These are phyloP conservation scores for Phoeniculus purpureus DNA, from an alignment of 2,797 vertebrate genomes.

Conservation along the genomic window DNA sequence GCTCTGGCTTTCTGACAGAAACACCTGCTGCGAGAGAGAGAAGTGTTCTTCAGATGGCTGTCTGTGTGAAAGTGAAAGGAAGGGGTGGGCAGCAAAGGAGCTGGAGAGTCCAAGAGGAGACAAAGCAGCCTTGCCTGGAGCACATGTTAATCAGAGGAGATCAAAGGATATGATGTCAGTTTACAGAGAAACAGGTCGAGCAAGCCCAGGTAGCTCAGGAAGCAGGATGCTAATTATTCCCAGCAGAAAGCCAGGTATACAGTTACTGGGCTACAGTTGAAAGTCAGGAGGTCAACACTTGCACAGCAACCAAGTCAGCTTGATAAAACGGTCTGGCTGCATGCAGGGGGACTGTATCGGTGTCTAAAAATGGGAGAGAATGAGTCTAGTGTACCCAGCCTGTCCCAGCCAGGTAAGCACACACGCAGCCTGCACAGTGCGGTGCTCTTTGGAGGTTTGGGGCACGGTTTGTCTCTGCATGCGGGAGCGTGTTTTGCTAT, in stretches of 20 bases:
- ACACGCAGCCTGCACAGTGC: neutral
- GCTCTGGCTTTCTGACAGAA: neutral
- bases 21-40: neutral
- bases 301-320: slow-evolving; percentile 50
- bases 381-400: slow-evolving; percentile 66
- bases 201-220: slow-evolving; percentile 88
- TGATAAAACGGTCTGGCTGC: slow-evolving; percentile 33
- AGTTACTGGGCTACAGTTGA: slow-evolving; percentile 69
- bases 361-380: slow-evolving; percentile 76
- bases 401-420: slow-evolving; percentile 84
- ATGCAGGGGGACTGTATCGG: neutral
- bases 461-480: neutral
- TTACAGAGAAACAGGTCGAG: slow-evolving; percentile 90
- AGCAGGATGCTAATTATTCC: slow-evolving; percentile 85
- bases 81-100: neutral
- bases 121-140: slow-evolving; percentile 75
- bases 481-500: neutral
- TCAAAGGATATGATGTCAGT: slow-evolving; percentile 85
- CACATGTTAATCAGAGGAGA: slow-evolving; percentile 73
- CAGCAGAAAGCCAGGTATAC: slow-evolving; percentile 77
- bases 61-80: slow-evolving; percentile 52
- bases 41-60: neutral
- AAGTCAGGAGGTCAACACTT: slow-evolving; percentile 78
- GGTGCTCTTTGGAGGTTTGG: neutral
- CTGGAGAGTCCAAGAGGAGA: slow-evolving; percentile 56